These are phyloP conservation scores for Aspidapion aeneum DNA, from an alignment of 2,888 invertebrate species.

Conservation along the genomic window DNA sequence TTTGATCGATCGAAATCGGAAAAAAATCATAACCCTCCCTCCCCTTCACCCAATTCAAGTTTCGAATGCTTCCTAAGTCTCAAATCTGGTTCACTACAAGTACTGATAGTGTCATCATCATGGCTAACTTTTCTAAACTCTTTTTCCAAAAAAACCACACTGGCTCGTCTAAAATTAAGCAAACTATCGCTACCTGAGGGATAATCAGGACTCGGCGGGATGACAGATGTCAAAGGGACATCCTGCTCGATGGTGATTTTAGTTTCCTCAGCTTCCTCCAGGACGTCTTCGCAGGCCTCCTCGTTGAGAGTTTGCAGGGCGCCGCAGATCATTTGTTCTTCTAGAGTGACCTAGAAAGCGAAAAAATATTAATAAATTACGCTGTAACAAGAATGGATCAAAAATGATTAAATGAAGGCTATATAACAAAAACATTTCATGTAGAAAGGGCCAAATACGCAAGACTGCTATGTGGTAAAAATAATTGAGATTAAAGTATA, in stretches of 20 bases:
- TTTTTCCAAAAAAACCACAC: constrained; percentile 21
- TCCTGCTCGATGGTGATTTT: constrained; percentile 38
- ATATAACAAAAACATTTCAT: too few relatives aligned
- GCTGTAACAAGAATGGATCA: too few relatives aligned
- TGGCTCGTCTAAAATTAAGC: constrained; percentile 18
- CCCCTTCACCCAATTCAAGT: background rate
- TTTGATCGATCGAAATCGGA: too few relatives aligned
- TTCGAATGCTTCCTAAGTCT: background rate
- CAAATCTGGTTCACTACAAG: background rate
- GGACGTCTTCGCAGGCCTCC: constrained; percentile 88
- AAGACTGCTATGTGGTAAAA: too few relatives aligned
- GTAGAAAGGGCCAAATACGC: too few relatives aligned
- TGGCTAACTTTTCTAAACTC: constrained; percentile 34
- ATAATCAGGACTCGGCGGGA: constrained; percentile 46
- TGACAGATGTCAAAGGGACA: constrained; percentile 44
- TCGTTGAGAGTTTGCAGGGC: constrained; percentile 89
- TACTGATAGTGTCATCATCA: constrained; percentile 22
- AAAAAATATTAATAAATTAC: too few relatives aligned
- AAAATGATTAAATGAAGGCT: too few relatives aligned
- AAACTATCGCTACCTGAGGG: constrained; percentile 44
- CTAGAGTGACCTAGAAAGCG: constrained; percentile 76
- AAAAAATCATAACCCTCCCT: too few relatives aligned
- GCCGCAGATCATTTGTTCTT: constrained; percentile 94
- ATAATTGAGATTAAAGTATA: too few relatives aligned
- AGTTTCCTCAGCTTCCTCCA: constrained; percentile 57